Percentiles rank a stretch among this genome's conserved stretches.
These are phyloP conservation scores for Acipenser ruthenus DNA, from an alignment of 2,797 vertebrate species.

Conservation along the genomic window DNA sequence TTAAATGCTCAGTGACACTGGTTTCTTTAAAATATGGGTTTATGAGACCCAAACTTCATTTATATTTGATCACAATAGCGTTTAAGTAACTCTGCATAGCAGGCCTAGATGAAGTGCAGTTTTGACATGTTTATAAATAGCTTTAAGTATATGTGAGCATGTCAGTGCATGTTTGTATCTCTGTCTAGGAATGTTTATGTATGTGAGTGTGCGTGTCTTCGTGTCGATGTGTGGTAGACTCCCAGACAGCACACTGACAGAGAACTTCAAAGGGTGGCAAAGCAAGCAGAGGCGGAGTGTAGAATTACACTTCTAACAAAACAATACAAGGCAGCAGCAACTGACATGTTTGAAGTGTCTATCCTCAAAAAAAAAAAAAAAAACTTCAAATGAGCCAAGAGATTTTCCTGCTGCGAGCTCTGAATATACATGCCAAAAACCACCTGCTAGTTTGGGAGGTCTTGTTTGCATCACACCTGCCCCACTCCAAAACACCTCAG, in stretches of 20 bases:
- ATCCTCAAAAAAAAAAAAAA: slow-evolving; percentile 6
- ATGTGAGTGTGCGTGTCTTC: background rate
- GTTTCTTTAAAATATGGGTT: no score
- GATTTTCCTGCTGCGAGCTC: slow-evolving; percentile 11
- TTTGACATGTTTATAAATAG: no score
- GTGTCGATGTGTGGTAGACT: background rate
- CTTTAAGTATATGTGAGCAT: no score
- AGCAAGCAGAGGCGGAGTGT: slow-evolving; percentile 14
- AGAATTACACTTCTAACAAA: slow-evolving; percentile 22
- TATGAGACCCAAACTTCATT: no score
- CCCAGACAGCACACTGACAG: background rate
- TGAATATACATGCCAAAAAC: background rate
- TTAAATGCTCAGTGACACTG: no score
- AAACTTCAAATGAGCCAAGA: slow-evolving; percentile 14
- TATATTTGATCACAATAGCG: no score
- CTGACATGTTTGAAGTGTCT: slow-evolving; percentile 9
- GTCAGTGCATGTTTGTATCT: no score
- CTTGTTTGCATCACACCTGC: background rate
- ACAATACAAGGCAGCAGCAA: slow-evolving; percentile 8
- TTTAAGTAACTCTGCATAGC: no score
- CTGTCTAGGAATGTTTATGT: background rate
- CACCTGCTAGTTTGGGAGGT: slow-evolving; percentile 6
- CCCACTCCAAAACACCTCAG: background rate
- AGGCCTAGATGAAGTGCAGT: no score
- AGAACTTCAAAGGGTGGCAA: slow-evolving; percentile 14